Evolutionary conservation across 2,797 vertebrate species (phyloP), one percentile per base, ranked within the genome.

Genomic region (Argya squamiceps): DNA sequence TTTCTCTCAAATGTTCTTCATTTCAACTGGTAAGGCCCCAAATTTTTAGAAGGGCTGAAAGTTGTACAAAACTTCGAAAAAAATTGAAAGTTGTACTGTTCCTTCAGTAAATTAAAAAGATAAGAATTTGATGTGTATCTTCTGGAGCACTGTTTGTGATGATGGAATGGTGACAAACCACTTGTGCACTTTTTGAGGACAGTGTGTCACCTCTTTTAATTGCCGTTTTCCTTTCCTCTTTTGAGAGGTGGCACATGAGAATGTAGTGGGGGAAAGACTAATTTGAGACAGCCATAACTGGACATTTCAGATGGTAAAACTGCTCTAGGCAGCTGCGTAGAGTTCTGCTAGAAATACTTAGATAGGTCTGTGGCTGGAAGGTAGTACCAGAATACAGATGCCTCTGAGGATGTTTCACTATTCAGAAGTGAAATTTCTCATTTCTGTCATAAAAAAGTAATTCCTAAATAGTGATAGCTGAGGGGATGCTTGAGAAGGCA

Each of bases 221-320:
- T 75, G 32, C 29, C 12, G 10, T 74, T 89, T 84, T n/a, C 36
- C 10, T 55, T 82, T 62, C 17, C 15, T 37, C 6, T 49, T 71
- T 65, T 70, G 64, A 34, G 34, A 47, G 23, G 13, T 44, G 21
- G 22, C 41, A 26, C 3, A 5, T 43, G 27, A 58, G n/a, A 68
- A 44, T 24, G 6, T n/a, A 41, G 18, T 2, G 2, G 3, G 3
- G 3, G 4, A 7, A 58, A 37, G 9, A 21, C 27, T 41, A 14
- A 73, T 29, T 26, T 90, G 21, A 37, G 12, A 15, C 17, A 71
- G 24, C 32, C 77, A 5, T 36, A 75, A 71, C 17, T 43, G 39
- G 24, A 13, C 39, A 10, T 41, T 86, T 88, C 37, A 50, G 32
- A 29, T 53, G 1, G 2, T 60, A 50, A 43, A 84, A 43, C 39